Base-by-base conservation (phyloP, 1,140 invertebrate species). In the Triops longicaudatus region DNA sequence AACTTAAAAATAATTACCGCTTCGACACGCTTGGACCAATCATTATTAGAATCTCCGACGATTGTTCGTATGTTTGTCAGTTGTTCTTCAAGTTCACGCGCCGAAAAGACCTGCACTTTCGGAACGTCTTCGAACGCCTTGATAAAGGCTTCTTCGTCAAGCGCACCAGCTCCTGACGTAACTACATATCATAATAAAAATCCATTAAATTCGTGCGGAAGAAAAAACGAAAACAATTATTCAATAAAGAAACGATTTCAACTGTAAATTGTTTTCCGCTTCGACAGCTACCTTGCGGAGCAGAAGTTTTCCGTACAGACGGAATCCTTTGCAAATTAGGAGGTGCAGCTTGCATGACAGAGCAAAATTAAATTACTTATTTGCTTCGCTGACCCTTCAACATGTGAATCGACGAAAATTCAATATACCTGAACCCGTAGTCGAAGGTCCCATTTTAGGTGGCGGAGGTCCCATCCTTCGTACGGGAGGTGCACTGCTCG, bases 11-110 rank as follows among this genome's bases (percentile, higher is more conserved):
- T 37, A 37, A 37, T 37, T 85, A 95, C 92, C 80, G 91, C 90
- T 80, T 98, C 95, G 41, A 93, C 89, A 78, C 96, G 87, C 84
- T 95, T 95, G 84, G 95, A 94, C 96, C 96, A 98, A 81, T 96
- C 93, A 82, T 92, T 91, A 81, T 88, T 91, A 26, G 90, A 86
- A 84, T 97, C 93, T 17, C 90, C 89, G 43, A 98, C 88, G 5
- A 88, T 88, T 11, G 91, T 89, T 78, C 89, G 88, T 43, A 95
- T 90, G 80, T 89, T 88, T 74, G 88, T 90, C 82, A 96, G 89
- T 44, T 92, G 87, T 78, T 96, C 93, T 80, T 94, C 92, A 26
- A 98, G 85, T 80, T 97, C 95, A 80, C 91, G 88, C 11, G 88
- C 85, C 44, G 93, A 92, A 84, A 93, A 97, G 80, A 98, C 86